A percentile compares a stretch with the other conserved stretches of the same genome.
phyloP scores from a whole-genome alignment of 2,888 invertebrate species.

The Drosophila birchii region DNA sequence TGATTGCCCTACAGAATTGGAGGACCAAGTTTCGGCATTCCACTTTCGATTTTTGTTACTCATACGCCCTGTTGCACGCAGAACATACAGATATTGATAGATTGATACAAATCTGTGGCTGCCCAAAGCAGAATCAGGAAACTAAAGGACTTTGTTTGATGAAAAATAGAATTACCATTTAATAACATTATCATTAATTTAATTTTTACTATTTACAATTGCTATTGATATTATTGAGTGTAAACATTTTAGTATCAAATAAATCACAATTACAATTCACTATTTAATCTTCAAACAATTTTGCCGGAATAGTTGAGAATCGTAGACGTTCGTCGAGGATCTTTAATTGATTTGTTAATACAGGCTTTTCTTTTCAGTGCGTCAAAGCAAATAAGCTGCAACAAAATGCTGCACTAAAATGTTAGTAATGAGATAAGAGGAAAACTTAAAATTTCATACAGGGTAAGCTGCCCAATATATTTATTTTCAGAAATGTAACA shows the following conservation, averaged over 20 bases:
- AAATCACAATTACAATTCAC: background rate
- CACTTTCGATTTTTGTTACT: slow-evolving; percentile 32
- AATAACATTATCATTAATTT: background rate
- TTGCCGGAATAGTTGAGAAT: no score
- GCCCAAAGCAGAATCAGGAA: background rate
- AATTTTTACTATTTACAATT: background rate
- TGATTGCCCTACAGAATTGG: slow-evolving; percentile 29
- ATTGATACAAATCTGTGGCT: slow-evolving; percentile 13
- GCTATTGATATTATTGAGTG: background rate
- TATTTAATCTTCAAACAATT: background rate
- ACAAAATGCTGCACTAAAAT: no score
- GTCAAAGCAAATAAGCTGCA: no score
- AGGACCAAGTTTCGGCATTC: slow-evolving; percentile 14
- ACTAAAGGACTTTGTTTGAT: slow-evolving; percentile 5
- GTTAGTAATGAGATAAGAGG: no score
- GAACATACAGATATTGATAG: slow-evolving; percentile 17
- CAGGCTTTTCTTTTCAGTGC: no score
- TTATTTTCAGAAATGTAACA: background rate
- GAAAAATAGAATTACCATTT: background rate
- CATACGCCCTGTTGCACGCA: slow-evolving; percentile 40
- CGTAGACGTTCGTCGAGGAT: no score
- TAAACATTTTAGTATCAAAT: background rate
- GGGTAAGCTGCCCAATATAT: background rate
- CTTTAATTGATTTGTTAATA: no score
- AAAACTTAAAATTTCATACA: background rate